Percentiles rank a stretch among this genome's conserved stretches.
These are phyloP conservation scores for Lasioglossum malachurum DNA, from an alignment of 2,888 invertebrate genomes.

Conservation along the genomic window DNA sequence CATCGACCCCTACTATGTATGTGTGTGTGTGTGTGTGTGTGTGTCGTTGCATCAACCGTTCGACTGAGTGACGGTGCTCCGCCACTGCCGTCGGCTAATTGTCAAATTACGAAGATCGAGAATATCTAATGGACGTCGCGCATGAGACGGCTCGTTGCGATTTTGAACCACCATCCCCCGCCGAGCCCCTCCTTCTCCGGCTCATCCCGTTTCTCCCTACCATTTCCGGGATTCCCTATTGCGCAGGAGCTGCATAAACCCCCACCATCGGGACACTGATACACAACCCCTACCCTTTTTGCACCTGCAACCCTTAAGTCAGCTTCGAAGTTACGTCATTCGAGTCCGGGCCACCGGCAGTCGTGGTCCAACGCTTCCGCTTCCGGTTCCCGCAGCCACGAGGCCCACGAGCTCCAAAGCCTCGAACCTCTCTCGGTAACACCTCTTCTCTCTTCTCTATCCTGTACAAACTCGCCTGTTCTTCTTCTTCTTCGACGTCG, in stretches of 20 bases:
- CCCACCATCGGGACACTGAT: conserved; percentile 55
- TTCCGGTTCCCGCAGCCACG: conserved; percentile 64
- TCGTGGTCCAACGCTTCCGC: conserved; percentile 67
- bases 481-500: neutral
- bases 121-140: conserved; percentile 77
- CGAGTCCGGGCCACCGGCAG: conserved; percentile 75
- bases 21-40: neutral
- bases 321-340: conserved; percentile 73
- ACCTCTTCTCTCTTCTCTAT: neutral
- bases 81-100: conserved; percentile 73
- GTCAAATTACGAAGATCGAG: conserved; percentile 80
- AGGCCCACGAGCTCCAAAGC: conserved; percentile 41
- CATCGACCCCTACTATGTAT: conserved; percentile 53
- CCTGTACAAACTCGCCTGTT: neutral
- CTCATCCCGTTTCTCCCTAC: neutral
- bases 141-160: conserved; percentile 46
- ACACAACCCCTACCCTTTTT: conserved; percentile 67
- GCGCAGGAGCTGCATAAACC: conserved; percentile 64
- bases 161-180: conserved; percentile 38
- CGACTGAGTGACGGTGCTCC: conserved; percentile 70
- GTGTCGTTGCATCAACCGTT: conserved; percentile 55
- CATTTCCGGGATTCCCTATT: neutral
- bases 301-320: conserved; percentile 71
- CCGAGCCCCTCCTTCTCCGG: neutral
- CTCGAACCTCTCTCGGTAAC: conserved; percentile 50